Evolutionary conservation across 1,140 invertebrate species (phyloP).

Genomic region (Melanaphis sacchari): DNA sequence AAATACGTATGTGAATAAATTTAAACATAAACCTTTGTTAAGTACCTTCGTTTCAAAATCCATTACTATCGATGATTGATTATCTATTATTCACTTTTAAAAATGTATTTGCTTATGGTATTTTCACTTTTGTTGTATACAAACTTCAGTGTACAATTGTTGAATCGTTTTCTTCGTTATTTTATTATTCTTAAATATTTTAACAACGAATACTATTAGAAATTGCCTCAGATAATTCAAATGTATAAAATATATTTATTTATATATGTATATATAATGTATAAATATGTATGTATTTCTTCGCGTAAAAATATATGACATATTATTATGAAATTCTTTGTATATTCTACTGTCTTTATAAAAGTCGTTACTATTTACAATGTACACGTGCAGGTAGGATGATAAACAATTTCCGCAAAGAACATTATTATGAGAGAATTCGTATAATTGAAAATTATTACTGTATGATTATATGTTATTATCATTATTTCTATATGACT

Average conservation of each 20-base stretch:
- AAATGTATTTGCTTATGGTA: neutral
- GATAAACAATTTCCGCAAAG: neutral
- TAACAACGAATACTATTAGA: neutral
- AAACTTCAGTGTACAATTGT: neutral
- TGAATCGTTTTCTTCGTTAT: neutral
- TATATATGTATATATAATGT: too few species aligned
- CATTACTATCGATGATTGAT: neutral
- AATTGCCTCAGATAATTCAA: neutral
- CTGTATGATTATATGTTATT: slow-evolving; percentile 13
- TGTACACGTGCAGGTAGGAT: neutral
- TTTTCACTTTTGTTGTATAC: neutral
- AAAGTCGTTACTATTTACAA: neutral
- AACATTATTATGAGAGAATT: neutral
- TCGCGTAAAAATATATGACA: neutral
- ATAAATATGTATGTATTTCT: too few species aligned
- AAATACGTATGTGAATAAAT: neutral
- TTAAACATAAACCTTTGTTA: neutral
- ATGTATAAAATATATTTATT: neutral
- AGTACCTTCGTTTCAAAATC: neutral
- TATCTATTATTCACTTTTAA: neutral
- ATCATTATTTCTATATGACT: slow-evolving; percentile 7
- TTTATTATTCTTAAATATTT: neutral
- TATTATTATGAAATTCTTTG: neutral
- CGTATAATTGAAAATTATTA: neutral
- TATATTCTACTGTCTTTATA: neutral